Percentiles rank a stretch among this genome's conserved stretches.
These are phyloP conservation scores for Clarias pachynema DNA, from an alignment of 2,797 vertebrate species.

Conservation along the genomic window DNA sequence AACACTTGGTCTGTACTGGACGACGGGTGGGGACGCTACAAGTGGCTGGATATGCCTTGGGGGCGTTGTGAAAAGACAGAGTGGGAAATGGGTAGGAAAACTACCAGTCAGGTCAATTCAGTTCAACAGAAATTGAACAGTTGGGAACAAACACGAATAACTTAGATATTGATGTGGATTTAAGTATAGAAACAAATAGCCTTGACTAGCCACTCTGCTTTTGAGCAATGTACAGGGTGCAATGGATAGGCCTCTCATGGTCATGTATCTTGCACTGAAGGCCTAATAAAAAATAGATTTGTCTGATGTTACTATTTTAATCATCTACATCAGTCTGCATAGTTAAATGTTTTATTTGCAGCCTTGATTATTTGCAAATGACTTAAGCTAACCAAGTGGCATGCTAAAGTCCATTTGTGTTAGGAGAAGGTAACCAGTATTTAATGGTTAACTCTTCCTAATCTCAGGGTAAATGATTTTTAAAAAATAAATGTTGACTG, in stretches of 20 bases:
- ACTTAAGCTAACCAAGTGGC: too few relatives aligned
- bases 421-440: not conserved
- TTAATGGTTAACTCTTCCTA: not conserved
- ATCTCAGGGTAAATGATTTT: not conserved
- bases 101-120: not conserved
- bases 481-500: not conserved
- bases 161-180: not conserved
- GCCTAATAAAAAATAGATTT: not conserved
- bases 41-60: not conserved
- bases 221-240: not conserved
- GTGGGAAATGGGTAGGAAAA: not conserved
- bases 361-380: slow-evolving; percentile 5
- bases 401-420: not conserved
- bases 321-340: slow-evolving; percentile 1
- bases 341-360: not conserved
- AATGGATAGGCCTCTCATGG: not conserved
- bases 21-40: slow-evolving; percentile 1
- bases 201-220: not conserved
- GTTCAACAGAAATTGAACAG: not conserved
- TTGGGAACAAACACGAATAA: not conserved
- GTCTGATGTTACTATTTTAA: not conserved
- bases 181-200: not conserved
- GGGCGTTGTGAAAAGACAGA: not conserved
- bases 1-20: not conserved
- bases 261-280: not conserved